These are phyloP conservation scores for Peromyscus nudipes DNA, from an alignment of 2,797 vertebrate species.

Conservation along the genomic window DNA sequence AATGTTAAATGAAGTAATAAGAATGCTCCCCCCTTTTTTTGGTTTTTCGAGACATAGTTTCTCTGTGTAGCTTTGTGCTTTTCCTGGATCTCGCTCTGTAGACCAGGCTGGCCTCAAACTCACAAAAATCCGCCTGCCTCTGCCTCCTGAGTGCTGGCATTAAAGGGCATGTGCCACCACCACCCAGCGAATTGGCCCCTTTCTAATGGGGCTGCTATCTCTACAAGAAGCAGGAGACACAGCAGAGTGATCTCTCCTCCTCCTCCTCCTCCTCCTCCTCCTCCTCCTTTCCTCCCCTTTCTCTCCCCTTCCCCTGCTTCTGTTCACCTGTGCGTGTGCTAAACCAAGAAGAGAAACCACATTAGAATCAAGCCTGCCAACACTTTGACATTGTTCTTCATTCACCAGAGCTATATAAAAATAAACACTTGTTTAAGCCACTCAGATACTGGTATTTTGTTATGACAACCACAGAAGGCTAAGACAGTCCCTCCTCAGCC, in stretches of 20 bases:
- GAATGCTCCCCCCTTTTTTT: no score
- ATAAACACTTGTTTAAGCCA: not conserved
- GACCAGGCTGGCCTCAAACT: no score
- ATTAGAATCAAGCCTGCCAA: not conserved
- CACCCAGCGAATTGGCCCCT: not conserved
- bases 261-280: not conserved
- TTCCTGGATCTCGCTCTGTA: no score
- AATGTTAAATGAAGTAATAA: not conserved
- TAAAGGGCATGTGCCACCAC: no score
- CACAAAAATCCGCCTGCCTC: no score
- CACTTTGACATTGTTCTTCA: not conserved
- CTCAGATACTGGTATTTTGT: not conserved
- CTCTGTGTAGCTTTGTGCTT: no score
- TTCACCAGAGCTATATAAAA: not conserved
- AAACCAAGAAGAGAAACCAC: not conserved
- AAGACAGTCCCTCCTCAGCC: not conserved
- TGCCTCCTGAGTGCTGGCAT: no score
- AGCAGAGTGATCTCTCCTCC: no score
- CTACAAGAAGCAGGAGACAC: conserved; percentile 8
- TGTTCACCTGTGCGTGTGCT: not conserved
- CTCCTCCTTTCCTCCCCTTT: no score
- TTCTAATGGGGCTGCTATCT: not conserved
- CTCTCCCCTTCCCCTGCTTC: no score
- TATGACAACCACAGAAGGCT: not conserved
- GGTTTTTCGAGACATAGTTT: no score